phyloP scores from a whole-genome alignment of 2,797 vertebrate species.

The Acanthiza pusilla region DNA sequence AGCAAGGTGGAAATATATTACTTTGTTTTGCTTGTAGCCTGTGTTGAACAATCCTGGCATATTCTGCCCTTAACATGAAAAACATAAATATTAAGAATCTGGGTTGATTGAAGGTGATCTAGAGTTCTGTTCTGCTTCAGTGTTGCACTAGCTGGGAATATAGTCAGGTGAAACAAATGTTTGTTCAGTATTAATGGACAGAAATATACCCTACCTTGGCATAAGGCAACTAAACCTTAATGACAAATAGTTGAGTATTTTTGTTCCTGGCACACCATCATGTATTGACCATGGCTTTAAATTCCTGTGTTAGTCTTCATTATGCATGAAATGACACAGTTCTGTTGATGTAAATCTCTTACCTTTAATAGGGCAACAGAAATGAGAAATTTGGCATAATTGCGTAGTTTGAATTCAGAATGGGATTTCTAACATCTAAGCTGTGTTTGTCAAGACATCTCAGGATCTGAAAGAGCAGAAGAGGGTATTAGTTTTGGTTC shows the following conservation, averaged over 20 bases:
- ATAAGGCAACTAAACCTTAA: background rate
- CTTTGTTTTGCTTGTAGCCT: background rate
- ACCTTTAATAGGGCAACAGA: background rate
- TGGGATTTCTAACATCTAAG: background rate
- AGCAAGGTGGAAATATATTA: background rate
- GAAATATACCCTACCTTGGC: background rate
- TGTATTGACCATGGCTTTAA: background rate
- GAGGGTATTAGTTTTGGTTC: background rate
- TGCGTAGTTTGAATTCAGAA: background rate
- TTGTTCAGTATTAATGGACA: constrained; percentile 20
- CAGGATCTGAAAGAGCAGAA: background rate
- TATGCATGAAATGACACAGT: background rate
- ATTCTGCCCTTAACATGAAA: background rate
- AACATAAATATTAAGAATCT: background rate
- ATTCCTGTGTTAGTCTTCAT: background rate
- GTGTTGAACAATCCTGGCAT: background rate
- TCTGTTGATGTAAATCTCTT: background rate
- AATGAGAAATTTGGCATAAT: background rate
- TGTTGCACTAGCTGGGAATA: background rate
- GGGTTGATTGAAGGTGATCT: background rate
- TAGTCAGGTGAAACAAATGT: constrained; percentile 4
- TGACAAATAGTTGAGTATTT: background rate
- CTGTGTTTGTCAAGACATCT: background rate
- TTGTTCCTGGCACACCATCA: background rate
- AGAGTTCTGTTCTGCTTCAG: constrained; percentile 22